Base-by-base conservation (phyloP, 2,113 vertebrate genomes). In the Macquaria australasica region DNA sequence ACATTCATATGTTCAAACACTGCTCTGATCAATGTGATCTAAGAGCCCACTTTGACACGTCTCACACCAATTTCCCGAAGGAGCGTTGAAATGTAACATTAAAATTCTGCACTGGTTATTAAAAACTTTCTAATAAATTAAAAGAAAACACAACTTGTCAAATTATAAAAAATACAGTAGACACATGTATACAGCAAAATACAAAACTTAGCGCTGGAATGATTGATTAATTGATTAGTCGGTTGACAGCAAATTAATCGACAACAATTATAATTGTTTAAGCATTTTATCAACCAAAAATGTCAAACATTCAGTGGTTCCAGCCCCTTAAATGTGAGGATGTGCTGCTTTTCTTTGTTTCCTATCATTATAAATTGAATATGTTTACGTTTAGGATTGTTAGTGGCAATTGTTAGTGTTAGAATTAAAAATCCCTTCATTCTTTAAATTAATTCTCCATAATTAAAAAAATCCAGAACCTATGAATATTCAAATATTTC, bases 11-110 rank as follows among this genome's bases (percentile, higher is more conserved):
- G 45, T 74, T 39, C 18, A 28, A 18, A 59, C 23, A 2, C 63
- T 23, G 43, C 82, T 89, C 71, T 87, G 82, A 84, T 87, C 79
- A 79, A 4, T 51, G 72, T 39, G 66, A 82, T 85, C 74, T 58
- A 51, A 84, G 64, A 23, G 11, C 23, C 9, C 31, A 20, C 45
- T 58, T 18, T 77, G 79, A 56, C 79, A 79, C 2, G 62, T 58
- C 68, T 77, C 43, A 25, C 39, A 59, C 55, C 72, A 48, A 31
- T 31, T 50, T 59, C 0, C 21, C 58, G 31, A 72, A 56, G 48
- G 64, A 83, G 72, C 20, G 8, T 1, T 43, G 45, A 63, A 74
- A 63, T 23, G 3, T 5, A 69, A 59, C 37, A 59, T 84, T 62
- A 37, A 59, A 73, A 64, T 69, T 75, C 25, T 23, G 16, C 58